Evolutionary conservation across 1,140 invertebrate species (phyloP).

Genomic region (Drosophila parabipectinata): DNA sequence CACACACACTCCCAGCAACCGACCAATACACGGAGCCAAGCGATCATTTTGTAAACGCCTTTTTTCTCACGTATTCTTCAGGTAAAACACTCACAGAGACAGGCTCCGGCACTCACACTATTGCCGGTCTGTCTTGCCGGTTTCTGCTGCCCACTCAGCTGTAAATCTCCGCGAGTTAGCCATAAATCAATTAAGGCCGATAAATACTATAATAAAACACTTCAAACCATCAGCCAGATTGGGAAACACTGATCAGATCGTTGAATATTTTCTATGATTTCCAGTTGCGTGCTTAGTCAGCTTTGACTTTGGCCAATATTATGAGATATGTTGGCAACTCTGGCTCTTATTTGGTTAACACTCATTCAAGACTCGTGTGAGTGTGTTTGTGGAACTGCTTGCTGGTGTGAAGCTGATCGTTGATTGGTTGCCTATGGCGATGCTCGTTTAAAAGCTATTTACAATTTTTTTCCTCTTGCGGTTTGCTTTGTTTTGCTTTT

Average conservation of each 20-base stretch:
- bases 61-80: slow-evolving; percentile 29
- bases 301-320: slow-evolving; percentile 5
- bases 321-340: slow-evolving; percentile 60
- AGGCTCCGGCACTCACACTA: slow-evolving; percentile 4
- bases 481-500: slow-evolving; percentile 63
- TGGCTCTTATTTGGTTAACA: slow-evolving; percentile 43
- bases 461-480: slow-evolving; percentile 51
- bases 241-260: slow-evolving; percentile 49
- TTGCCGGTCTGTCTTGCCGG: slow-evolving; percentile 28
- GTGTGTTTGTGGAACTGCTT: slow-evolving; percentile 8
- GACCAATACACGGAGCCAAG: slow-evolving; percentile 65
- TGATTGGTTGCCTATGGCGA: slow-evolving; percentile 66
- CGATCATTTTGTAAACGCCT: slow-evolving; percentile 62
- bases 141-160: slow-evolving; percentile 61
- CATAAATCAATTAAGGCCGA: slow-evolving; percentile 70
- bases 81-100: slow-evolving; percentile 11
- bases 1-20: slow-evolving; percentile 36
- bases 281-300: slow-evolving; percentile 22
- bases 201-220: slow-evolving; percentile 55
- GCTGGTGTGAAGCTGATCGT: slow-evolving; percentile 31
- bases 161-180: slow-evolving; percentile 77
- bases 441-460: slow-evolving; percentile 74
- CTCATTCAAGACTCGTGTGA: slow-evolving; percentile 2
- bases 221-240: slow-evolving; percentile 16
- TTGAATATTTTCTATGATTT: slow-evolving; percentile 37